Percentiles rank a stretch among this genome's conserved stretches.
Evolutionary conservation across 1,140 invertebrate genomes (phyloP).

Genomic region (Babylonia areolata): DNA sequence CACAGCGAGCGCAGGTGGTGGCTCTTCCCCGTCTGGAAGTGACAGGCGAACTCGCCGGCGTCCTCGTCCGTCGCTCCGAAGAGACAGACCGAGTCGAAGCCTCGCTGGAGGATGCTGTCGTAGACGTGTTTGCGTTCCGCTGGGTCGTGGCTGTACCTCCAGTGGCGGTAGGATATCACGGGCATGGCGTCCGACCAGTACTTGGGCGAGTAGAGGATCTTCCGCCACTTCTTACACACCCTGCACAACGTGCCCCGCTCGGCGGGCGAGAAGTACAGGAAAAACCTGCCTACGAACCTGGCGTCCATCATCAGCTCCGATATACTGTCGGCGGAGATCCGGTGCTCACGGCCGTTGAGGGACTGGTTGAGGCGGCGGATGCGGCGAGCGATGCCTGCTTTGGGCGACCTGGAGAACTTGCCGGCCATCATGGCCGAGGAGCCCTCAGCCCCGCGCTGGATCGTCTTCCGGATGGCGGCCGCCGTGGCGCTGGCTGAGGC

Average conservation of each 20-base stretch:
- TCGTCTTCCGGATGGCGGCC: slow-evolving; percentile 48
- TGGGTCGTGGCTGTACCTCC: slow-evolving; percentile 79
- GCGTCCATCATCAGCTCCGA: slow-evolving; percentile 89
- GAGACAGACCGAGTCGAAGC: slow-evolving; percentile 89
- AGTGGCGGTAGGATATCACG: slow-evolving; percentile 84
- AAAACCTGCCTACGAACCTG: slow-evolving; percentile 88
- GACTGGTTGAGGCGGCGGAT: slow-evolving; percentile 64
- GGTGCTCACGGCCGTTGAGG: slow-evolving; percentile 55
- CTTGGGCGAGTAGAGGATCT: slow-evolving; percentile 88
- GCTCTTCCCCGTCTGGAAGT: slow-evolving; percentile 88
- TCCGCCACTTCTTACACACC: slow-evolving; percentile 89
- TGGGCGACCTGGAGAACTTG: slow-evolving; percentile 59
- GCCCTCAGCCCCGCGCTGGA: slow-evolving; percentile 47
- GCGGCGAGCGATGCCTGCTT: slow-evolving; percentile 63
- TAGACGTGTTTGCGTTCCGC: slow-evolving; percentile 85
- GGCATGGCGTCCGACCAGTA: slow-evolving; percentile 91
- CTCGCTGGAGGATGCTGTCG: slow-evolving; percentile 87
- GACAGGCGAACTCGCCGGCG: slow-evolving; percentile 88
- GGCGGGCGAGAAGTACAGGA: slow-evolving; percentile 87
- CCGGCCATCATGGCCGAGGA: slow-evolving; percentile 31
- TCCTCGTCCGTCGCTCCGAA: slow-evolving; percentile 92
- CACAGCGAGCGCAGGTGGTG: slow-evolving; percentile 88
- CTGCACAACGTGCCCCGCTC: slow-evolving; percentile 84
- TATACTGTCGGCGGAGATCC: slow-evolving; percentile 72
- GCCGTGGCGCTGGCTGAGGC: slow-evolving; percentile 43